phyloP scores from a whole-genome alignment of 2,888 invertebrate genomes.

The Dilophus febrilis region DNA sequence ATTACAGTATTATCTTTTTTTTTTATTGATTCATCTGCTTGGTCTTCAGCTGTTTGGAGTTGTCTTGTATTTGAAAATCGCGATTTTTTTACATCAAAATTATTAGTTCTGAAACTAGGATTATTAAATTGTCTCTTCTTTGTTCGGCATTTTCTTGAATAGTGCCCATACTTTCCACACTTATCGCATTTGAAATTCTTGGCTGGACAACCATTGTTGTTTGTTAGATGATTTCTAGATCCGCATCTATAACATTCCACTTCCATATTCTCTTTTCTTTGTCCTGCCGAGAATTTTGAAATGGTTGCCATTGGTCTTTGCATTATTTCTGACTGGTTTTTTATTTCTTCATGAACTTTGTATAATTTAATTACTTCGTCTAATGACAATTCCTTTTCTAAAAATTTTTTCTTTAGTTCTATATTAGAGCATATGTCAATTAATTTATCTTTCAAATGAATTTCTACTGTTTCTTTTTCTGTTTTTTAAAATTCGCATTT shows the following conservation, averaged over 20 bases:
- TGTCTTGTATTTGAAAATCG: neutral
- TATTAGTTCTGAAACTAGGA: neutral
- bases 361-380: neutral
- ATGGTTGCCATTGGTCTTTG: neutral
- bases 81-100: neutral
- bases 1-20: no score
- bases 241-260: neutral
- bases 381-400: neutral
- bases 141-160: constrained; percentile 3
- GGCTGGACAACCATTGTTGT: constrained; percentile 5
- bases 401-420: neutral
- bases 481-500: constrained; percentile 11
- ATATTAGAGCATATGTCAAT: neutral
- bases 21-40: no score
- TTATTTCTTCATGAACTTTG: neutral
- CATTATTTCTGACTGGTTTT: neutral
- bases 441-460: constrained; percentile 1
- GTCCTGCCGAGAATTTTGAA: neutral
- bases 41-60: no score
- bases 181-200: constrained; percentile 4
- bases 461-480: constrained; percentile 8
- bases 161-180: constrained; percentile 4
- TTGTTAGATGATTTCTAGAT: neutral
- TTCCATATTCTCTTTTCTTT: neutral
- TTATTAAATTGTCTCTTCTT: neutral